Conservation (phyloP, 2,888 invertebrate genomes). For the Pomacea canaliculata region DNA sequence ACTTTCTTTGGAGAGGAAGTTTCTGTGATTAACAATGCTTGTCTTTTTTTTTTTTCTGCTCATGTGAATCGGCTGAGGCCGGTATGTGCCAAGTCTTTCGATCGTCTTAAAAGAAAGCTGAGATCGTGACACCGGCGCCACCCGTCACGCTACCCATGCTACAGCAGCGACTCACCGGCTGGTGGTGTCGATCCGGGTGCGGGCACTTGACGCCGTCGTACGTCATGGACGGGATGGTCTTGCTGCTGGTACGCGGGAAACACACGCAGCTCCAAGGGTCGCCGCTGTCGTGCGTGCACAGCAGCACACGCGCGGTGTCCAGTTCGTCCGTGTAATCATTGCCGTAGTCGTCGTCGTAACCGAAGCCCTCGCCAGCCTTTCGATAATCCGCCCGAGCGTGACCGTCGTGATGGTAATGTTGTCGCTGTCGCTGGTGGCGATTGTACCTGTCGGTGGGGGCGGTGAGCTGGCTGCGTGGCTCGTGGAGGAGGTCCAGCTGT, state of each 20-base stretch:
- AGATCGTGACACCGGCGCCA: too few species aligned
- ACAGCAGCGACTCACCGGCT: slow-evolving; percentile 32
- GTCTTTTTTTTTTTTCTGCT: too few species aligned
- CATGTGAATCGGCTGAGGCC: too few species aligned
- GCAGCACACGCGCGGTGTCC: slow-evolving; percentile 11
- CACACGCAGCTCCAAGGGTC: slow-evolving; percentile 43
- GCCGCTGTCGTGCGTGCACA: slow-evolving; percentile 23
- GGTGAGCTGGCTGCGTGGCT: not conserved
- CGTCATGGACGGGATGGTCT: slow-evolving; percentile 53
- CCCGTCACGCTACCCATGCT: too few species aligned
- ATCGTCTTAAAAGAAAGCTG: too few species aligned
- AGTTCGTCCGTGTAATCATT: not conserved
- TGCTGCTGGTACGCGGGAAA: slow-evolving; percentile 48
- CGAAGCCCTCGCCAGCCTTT: slow-evolving; percentile 4
- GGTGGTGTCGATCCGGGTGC: slow-evolving; percentile 44
- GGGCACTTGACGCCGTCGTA: slow-evolving; percentile 53
- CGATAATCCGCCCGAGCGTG: not conserved
- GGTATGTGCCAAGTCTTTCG: too few species aligned
- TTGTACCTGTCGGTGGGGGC: not conserved
- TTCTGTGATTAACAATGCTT: too few species aligned
- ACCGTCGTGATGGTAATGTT: not conserved
- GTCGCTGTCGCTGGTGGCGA: not conserved
- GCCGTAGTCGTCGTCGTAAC: slow-evolving; percentile 7
- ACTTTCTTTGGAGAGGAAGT: too few species aligned
- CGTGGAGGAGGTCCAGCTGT: not conserved